Conservation (phyloP, 2,113 vertebrate species). For the Calonectris borealis region DNA sequence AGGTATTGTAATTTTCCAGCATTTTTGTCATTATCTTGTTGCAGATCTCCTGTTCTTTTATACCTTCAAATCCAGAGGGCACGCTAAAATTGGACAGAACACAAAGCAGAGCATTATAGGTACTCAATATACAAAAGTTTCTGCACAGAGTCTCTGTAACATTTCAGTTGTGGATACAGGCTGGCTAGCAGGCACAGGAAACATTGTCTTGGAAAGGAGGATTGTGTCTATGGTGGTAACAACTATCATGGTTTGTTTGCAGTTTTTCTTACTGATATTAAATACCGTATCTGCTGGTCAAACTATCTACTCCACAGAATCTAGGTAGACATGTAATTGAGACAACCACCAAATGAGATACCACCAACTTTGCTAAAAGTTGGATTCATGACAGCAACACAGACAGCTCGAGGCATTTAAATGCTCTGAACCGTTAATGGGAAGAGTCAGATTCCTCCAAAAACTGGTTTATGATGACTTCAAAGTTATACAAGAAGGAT, state of each 20-base stretch:
- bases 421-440: background rate
- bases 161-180: background rate
- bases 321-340: background rate
- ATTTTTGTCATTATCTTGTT: constrained; percentile 90
- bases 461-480: background rate
- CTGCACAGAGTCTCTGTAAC: background rate
- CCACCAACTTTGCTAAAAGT: background rate
- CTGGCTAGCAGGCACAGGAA: background rate
- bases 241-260: background rate
- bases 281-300: background rate
- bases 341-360: background rate
- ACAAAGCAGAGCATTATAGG: background rate
- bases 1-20: constrained; percentile 82
- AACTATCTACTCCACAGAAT: background rate
- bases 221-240: background rate
- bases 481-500: background rate
- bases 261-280: background rate
- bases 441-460: background rate
- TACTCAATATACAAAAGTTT: background rate
- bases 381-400: background rate
- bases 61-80: constrained; percentile 82
- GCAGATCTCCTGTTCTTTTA: constrained; percentile 88
- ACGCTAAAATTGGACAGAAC: constrained; percentile 74
- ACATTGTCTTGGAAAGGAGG: background rate
- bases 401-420: background rate